These are phyloP conservation scores for Chymomyza amoena DNA, from an alignment of 2,888 invertebrate genomes.

Conservation along the genomic window DNA sequence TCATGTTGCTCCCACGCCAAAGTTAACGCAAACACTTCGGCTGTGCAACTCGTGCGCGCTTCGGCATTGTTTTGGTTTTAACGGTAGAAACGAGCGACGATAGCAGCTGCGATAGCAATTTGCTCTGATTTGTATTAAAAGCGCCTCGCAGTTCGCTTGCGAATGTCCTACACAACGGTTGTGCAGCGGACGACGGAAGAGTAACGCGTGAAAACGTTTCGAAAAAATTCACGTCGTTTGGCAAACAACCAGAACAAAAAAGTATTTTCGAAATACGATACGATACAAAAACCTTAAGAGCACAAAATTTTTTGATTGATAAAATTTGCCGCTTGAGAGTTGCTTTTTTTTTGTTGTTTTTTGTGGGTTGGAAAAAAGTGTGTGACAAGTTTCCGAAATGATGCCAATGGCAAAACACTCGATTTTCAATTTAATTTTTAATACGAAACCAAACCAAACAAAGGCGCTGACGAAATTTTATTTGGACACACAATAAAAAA, in stretches of 20 bases:
- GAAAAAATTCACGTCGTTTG: not conserved
- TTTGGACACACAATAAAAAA: slow-evolving; percentile 1
- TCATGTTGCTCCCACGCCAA: slow-evolving; percentile 38
- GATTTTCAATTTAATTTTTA: slow-evolving; percentile 1
- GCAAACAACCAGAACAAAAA: not conserved
- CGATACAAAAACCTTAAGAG: not conserved
- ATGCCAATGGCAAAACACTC: not conserved
- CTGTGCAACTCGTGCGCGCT: not conserved
- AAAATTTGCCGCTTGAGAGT: not conserved
- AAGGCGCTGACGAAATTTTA: not conserved
- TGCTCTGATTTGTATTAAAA: slow-evolving; percentile 44
- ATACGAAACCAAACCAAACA: not conserved
- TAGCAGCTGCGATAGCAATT: slow-evolving; percentile 19
- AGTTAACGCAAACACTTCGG: slow-evolving; percentile 10
- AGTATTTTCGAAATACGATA: slow-evolving; percentile 1
- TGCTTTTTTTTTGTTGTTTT: slow-evolving; percentile 1
- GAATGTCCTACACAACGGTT: slow-evolving; percentile 65
- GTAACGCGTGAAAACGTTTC: not conserved
- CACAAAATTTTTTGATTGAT: not conserved
- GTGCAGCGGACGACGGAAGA: slow-evolving; percentile 38
- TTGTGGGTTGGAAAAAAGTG: not conserved
- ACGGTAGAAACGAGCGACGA: slow-evolving; percentile 2
- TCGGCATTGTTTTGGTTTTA: slow-evolving; percentile 34
- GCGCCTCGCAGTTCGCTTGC: slow-evolving; percentile 61
- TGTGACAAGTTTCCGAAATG: not conserved